These are phyloP conservation scores for Chauna torquata DNA, from an alignment of 2,113 vertebrate species.

Conservation along the genomic window DNA sequence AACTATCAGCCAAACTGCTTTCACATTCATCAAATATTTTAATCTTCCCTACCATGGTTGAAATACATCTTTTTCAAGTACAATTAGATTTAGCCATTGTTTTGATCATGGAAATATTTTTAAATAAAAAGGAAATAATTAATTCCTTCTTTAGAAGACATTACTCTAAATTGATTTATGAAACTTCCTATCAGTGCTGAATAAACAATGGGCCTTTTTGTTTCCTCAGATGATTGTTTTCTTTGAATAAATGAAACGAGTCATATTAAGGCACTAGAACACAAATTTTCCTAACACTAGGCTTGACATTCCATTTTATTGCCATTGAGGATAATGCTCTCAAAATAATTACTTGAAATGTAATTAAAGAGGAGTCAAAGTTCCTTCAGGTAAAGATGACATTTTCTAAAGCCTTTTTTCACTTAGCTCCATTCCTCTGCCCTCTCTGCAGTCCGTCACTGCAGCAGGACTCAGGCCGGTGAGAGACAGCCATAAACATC, in stretches of 20 bases:
- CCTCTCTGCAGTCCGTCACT: not conserved
- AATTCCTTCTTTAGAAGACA: not conserved
- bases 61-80: not conserved
- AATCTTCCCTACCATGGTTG: not conserved
- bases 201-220: not conserved
- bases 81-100: not conserved
- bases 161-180: not conserved
- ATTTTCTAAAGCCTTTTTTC: not conserved
- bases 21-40: conserved; percentile 40
- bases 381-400: not conserved
- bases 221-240: not conserved
- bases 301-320: not conserved
- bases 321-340: not conserved
- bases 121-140: conserved; percentile 1
- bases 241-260: not conserved
- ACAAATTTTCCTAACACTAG: not conserved
- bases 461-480: not conserved
- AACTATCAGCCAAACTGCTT: not conserved
- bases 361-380: not conserved
- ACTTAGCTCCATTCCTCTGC: not conserved
- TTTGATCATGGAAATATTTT: conserved; percentile 38
- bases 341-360: not conserved
- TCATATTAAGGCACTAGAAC: not conserved
- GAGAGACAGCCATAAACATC: not conserved
- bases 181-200: not conserved